A percentile compares a stretch with the other conserved stretches of the same genome.
These are phyloP conservation scores for Ips nitidus DNA, from an alignment of 1,140 invertebrate genomes.

Conservation along the genomic window DNA sequence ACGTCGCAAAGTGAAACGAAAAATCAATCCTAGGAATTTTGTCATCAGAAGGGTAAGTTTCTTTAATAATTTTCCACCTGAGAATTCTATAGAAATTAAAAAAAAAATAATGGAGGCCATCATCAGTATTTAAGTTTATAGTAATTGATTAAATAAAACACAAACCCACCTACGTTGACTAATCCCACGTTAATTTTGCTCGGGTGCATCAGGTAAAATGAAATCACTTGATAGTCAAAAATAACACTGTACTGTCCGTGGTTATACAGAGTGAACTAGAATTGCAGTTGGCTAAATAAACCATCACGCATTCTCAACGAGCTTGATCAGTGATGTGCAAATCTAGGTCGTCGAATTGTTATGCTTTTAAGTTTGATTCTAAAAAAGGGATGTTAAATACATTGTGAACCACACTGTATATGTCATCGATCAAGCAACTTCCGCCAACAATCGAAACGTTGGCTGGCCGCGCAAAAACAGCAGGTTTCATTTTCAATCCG, in stretches of 20 bases:
- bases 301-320: too few relatives aligned
- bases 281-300: too few relatives aligned
- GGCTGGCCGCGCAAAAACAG: background rate
- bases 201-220: conserved; percentile 4
- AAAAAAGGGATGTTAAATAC: too few relatives aligned
- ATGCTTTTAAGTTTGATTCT: too few relatives aligned
- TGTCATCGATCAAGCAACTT: background rate
- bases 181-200: conserved; percentile 15
- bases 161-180: conserved; percentile 21
- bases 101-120: too few relatives aligned
- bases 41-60: conserved; percentile 24
- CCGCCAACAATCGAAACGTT: conserved; percentile 13
- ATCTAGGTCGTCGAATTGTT: too few relatives aligned
- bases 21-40: conserved; percentile 15
- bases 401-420: conserved; percentile 3
- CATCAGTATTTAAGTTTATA: too few relatives aligned
- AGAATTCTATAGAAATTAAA: background rate
- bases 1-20: conserved; percentile 3
- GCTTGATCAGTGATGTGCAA: too few relatives aligned
- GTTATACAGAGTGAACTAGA: too few relatives aligned
- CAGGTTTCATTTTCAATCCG: conserved; percentile 14
- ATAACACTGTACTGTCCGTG: too few relatives aligned
- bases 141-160: background rate
- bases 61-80: background rate
- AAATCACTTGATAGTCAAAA: too few relatives aligned